These are phyloP conservation scores for Phylloscopus trochilus DNA, from an alignment of 2,113 vertebrate genomes.

Conservation along the genomic window DNA sequence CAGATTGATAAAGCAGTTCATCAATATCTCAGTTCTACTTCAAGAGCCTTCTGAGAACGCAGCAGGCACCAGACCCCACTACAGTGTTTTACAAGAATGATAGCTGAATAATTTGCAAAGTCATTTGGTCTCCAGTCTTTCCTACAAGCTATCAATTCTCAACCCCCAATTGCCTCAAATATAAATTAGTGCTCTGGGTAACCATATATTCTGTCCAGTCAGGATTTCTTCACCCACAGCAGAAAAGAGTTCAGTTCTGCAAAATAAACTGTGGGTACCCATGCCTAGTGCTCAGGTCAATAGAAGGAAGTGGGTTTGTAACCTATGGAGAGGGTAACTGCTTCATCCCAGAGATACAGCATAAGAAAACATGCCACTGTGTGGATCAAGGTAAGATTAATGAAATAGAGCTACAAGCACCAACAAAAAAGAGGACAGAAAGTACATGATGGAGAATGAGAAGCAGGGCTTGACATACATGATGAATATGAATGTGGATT, in stretches of 20 bases:
- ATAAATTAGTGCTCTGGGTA: not conserved
- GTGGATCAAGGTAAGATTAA: not conserved
- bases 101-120: not conserved
- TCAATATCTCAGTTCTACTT: not conserved
- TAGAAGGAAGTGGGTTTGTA: not conserved
- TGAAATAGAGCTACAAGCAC: not conserved
- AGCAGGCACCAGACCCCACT: not conserved
- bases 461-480: not conserved
- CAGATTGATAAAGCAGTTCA: not conserved
- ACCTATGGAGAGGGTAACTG: not conserved
- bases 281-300: not conserved
- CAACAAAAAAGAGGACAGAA: not conserved
- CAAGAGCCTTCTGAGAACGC: not conserved
- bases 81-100: not conserved
- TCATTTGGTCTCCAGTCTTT: not conserved
- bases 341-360: not conserved
- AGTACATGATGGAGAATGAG: not conserved
- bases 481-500: not conserved
- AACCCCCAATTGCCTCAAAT: not conserved
- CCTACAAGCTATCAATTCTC: not conserved
- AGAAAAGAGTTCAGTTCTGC: not conserved
- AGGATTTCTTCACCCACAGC: not conserved
- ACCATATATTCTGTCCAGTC: not conserved
- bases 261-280: not conserved
- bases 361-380: not conserved